Evolutionary conservation across 2,797 vertebrate genomes (phyloP), one percentile per base, ranked within the genome.

Genomic region (Sparidentex hasta): DNA sequence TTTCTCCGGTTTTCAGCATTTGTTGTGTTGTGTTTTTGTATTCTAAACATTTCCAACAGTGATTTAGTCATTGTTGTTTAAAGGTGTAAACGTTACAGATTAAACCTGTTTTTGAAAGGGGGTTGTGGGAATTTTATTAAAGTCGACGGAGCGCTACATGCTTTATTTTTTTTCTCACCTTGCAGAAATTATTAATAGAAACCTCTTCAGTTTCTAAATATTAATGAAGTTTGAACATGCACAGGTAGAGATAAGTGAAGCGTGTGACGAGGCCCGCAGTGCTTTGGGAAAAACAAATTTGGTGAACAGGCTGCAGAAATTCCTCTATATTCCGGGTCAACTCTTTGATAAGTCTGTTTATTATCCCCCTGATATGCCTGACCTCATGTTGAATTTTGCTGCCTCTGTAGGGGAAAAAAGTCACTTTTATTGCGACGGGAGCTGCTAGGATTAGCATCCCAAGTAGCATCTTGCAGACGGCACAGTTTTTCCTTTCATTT

Each of bases 401-500:
- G 21, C 58, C 14, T 64, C 54, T 23, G 25, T 43, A n/a, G 51
- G 41, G 27, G 5, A 29, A 9, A 11, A 11, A 12, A 8, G 25
- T 61, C 16, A 1, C 17, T 68, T 80, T 80, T 68, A 78, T 65
- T 71, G 7, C 29, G 29, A 70, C 29, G 66, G 51, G 23, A 43
- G 48, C 38, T 55, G 76, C 33, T 51, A 14, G 48, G 73, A 38
- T 74, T 61, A 57, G 51, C 59, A 77, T 76, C 66, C 44, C 47
- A 68, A 74, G 71, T 74, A 73, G 51, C 67, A 51, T 81, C 43
- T 58, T 25, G 33, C 18, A 70, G 69, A 71, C 59, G 73, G 54
- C 51, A 20, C 68, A 56, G 47, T 72, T 79, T 72, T 72, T 73
- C 72, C 65, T 46, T 82, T 68, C 25, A 78, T 74, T 81, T 86